phyloP scores from a whole-genome alignment of 2,113 vertebrate genomes.

The Mionectes macconnelli region DNA sequence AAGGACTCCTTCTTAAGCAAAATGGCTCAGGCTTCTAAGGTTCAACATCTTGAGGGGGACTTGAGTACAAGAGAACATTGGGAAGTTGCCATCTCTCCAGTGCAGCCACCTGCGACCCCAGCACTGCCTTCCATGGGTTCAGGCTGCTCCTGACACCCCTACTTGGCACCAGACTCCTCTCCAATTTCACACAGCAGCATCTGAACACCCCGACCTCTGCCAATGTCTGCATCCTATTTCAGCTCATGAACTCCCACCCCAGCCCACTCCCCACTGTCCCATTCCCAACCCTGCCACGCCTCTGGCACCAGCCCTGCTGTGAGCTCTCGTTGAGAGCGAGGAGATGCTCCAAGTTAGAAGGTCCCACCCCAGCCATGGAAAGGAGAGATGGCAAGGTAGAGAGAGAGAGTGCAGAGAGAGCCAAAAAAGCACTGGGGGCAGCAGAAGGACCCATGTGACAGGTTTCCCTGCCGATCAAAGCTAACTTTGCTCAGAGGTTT shows the following conservation, averaged over 20 bases:
- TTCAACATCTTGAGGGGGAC: neutral
- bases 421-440: neutral
- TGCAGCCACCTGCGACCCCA: neutral
- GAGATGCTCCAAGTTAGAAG: neutral
- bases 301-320: neutral
- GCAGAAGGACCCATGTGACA: neutral
- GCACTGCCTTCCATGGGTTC: rapidly evolving
- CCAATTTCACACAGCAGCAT: neutral
- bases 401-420: neutral
- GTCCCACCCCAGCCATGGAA: neutral
- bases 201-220: neutral
- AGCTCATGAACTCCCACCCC: rapidly evolving
- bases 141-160: neutral
- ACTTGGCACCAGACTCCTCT: neutral
- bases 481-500: constrained; percentile 25
- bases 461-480: neutral
- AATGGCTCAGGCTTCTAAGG: neutral
- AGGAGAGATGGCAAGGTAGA: neutral
- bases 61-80: neutral
- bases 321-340: rapidly evolving
- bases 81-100: neutral
- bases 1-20: constrained; percentile 45
- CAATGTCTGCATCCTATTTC: rapidly evolving
- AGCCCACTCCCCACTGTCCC: neutral
- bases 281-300: neutral